Evolutionary conservation across 1,140 invertebrate species (phyloP).

Genomic region (Drosophila watanabei): DNA sequence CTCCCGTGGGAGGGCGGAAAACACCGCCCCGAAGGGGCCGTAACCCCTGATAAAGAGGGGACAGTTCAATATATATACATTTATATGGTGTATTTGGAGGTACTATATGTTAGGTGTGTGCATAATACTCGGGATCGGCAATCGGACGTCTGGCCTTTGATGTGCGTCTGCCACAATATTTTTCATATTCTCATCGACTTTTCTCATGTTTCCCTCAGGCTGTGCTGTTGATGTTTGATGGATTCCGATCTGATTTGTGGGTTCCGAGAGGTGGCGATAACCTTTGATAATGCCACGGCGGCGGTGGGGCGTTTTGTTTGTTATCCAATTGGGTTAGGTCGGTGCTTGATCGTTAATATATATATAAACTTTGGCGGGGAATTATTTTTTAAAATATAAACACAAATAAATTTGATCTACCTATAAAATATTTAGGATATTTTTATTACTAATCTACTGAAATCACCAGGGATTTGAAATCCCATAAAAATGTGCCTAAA

Average conservation of each 20-base stretch:
- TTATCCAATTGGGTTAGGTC: conserved; percentile 35
- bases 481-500: background rate
- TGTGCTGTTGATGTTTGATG: conserved; percentile 38
- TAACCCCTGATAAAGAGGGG: conserved; percentile 46
- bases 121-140: conserved; percentile 31
- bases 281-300: conserved; percentile 5
- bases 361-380: background rate
- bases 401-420: background rate
- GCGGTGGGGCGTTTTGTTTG: background rate
- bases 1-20: conserved; percentile 7
- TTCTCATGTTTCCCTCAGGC: conserved; percentile 40
- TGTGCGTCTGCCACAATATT: conserved; percentile 56
- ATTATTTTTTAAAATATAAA: too few relatives aligned
- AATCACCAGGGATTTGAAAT: background rate
- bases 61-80: conserved; percentile 32
- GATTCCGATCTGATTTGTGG: conserved; percentile 40
- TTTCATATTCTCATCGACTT: conserved; percentile 35
- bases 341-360: background rate
- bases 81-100: conserved; percentile 1
- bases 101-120: conserved; percentile 23
- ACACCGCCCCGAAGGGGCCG: conserved; percentile 30
- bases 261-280: conserved; percentile 27
- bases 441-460: background rate
- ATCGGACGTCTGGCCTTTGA: conserved; percentile 38
- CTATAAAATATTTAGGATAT: background rate